Evolutionary conservation across 1,140 invertebrate species (phyloP), one percentile per base, ranked within the genome.

Genomic region (Drosophila asahinai): DNA sequence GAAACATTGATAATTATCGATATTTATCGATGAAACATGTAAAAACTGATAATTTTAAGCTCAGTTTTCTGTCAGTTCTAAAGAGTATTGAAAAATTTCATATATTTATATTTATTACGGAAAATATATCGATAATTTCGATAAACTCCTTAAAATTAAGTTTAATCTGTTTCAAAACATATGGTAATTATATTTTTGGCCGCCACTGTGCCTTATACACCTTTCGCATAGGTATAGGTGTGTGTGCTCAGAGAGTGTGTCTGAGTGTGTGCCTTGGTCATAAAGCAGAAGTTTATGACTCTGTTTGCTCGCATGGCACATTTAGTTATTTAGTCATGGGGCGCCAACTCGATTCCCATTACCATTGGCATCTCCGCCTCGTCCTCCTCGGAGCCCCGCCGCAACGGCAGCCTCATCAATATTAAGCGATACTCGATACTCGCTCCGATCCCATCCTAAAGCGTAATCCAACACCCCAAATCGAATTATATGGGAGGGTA

Each of bases 281-380:
- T 90, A 89, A 90, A 89, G 62, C 70, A 81, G 60, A 89, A 89
- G 84, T 89, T 89, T 89, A 89, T 89, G 84, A 89, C 84, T 89
- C 70, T 89, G 84, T 89, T 87, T 90, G 84, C 77, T 89, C 73
- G 68, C 77, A 77, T 80, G 76, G 71, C 83, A 68, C 79, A 86
- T 86, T 83, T 80, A 87, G 83, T 86, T 80, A 83, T 87, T 87
- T 74, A 63, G 77, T 80, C 83, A 63, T 63, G 77, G 70, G 81
- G 77, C 84, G 81, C 77, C 63, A 65, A 61, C 76, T 72, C 15
- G 45, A 70, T 45, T 52, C 59, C 57, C 57, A 60, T 76, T 57
- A 33, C 59, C 68, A 71, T 62, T 64, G 40, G 19, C 61, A 51
- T 62, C 22, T 51, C 43, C 38, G 5, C 19, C 17, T 22, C 52